Base-by-base conservation (phyloP, 2,888 invertebrate genomes). In the Amiota mariae region DNA sequence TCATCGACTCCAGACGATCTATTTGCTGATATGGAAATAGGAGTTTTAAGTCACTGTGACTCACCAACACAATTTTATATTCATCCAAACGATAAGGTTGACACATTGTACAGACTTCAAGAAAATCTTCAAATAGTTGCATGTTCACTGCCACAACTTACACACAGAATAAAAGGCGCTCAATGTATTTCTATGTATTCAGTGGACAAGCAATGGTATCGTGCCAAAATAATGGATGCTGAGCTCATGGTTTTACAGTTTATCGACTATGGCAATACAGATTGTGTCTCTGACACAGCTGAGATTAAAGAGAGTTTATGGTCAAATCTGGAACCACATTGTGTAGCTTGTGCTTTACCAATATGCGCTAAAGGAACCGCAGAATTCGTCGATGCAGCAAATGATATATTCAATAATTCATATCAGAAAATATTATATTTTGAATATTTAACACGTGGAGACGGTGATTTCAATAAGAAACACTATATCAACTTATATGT, bases 141-240 rank as follows among this genome's bases (percentile, higher is more conserved):
- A 0, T 86, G 88, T 0, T 87, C 89, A 0, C 91, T 93, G 85
- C 87, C 91, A 0, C 91, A 92, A 54, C 87, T 94, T 11, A 91
- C 92, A 73, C 92, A 93, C 1, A 78, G 86, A 15, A 80, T 85
- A 0, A 86, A 89, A 59, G 89, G 94, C 9, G 92, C 92, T 0
- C 84, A 93, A 0, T 95, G 95, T 81, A 91, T 94, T 67, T 97
- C 97, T 0, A 93, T 94, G 84, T 98, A 96, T 88, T 92, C 94
- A 0, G 94, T 93, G 1, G 97, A 98, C 86, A 94, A 94, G 57
- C 92, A 81, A 64, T 99, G 98, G 98, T 98, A 98, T 89, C 92
- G 98, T 74, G 98, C 97, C 0, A 94, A 94, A 86, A 94, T 98
- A 10, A 92, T 97, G 57, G 96, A 96, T 86, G 92, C 92, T 8